phyloP scores from a whole-genome alignment of 2,113 vertebrate genomes.

The Muntiacus reevesi region DNA sequence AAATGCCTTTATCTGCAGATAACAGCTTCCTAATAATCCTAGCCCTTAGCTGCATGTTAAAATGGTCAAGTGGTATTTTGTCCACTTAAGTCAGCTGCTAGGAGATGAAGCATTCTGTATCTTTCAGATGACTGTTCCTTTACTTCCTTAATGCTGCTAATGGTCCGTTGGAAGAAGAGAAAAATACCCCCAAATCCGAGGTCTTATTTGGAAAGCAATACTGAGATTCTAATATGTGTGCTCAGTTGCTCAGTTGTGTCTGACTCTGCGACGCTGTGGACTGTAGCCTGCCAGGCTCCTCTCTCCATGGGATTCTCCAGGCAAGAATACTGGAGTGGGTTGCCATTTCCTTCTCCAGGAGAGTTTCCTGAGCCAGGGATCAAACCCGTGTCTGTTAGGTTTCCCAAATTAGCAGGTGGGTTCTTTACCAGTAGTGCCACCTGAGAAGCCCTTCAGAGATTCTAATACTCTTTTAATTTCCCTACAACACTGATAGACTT shows the following conservation, averaged over 20 bases:
- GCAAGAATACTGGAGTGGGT: not conserved
- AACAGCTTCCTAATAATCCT: conserved; percentile 43
- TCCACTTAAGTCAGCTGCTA: conserved; percentile 17
- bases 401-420: not conserved
- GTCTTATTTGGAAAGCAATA: conserved; percentile 17
- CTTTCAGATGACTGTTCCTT: not conserved
- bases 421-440: not conserved
- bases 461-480: conserved; percentile 15
- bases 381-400: not conserved
- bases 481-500: not conserved
- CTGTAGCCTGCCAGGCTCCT: not conserved
- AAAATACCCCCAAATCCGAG: not conserved
- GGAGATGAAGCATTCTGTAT: conserved; percentile 3
- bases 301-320: not conserved
- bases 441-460: not conserved
- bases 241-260: not conserved
- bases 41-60: conserved; percentile 45
- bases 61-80: conserved; percentile 41
- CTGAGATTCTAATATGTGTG: not conserved
- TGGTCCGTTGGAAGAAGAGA: not conserved
- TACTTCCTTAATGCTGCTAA: not conserved
- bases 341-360: not conserved
- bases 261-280: not conserved
- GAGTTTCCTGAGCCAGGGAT: not conserved
- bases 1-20: conserved; percentile 36